Percentiles rank a stretch among this genome's conserved stretches.
Conservation (phyloP, 1,140 invertebrate species). For the Conopomorpha cramerella region DNA sequence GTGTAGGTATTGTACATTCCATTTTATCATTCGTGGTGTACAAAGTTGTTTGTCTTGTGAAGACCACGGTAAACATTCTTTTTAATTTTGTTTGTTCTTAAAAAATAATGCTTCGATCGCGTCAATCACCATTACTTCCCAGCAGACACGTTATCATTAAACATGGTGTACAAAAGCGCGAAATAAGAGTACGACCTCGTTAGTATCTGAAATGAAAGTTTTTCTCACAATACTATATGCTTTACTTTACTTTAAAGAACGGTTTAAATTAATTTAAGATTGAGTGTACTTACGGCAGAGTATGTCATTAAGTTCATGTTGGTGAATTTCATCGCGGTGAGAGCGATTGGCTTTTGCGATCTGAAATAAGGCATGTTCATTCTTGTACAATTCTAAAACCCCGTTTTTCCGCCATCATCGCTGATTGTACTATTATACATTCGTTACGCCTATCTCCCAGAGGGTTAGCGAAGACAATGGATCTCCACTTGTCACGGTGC, state of each 20-base stretch:
- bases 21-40: too few relatives aligned
- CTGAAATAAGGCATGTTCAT: constrained; percentile 15
- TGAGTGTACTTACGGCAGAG: constrained; percentile 23
- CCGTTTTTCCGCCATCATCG: too few relatives aligned
- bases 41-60: too few relatives aligned
- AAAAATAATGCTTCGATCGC: too few relatives aligned
- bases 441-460: too few relatives aligned
- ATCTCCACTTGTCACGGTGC: too few relatives aligned
- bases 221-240: neutral
- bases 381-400: too few relatives aligned
- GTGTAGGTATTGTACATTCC: too few relatives aligned
- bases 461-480: too few relatives aligned
- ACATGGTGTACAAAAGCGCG: constrained; percentile 43
- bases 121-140: neutral
- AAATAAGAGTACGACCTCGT: constrained; percentile 47
- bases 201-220: constrained; percentile 39
- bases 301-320: constrained; percentile 39
- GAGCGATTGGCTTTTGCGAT: constrained; percentile 43
- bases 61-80: too few relatives aligned
- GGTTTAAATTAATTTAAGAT: neutral
- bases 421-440: too few relatives aligned
- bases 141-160: constrained; percentile 21
- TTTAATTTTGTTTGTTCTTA: too few relatives aligned
- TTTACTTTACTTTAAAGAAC: neutral
- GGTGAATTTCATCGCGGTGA: constrained; percentile 46